Percentiles rank a stretch among this genome's conserved stretches.
These are phyloP conservation scores for Papilio demoleus DNA, from an alignment of 2,888 invertebrate genomes.

Conservation along the genomic window DNA sequence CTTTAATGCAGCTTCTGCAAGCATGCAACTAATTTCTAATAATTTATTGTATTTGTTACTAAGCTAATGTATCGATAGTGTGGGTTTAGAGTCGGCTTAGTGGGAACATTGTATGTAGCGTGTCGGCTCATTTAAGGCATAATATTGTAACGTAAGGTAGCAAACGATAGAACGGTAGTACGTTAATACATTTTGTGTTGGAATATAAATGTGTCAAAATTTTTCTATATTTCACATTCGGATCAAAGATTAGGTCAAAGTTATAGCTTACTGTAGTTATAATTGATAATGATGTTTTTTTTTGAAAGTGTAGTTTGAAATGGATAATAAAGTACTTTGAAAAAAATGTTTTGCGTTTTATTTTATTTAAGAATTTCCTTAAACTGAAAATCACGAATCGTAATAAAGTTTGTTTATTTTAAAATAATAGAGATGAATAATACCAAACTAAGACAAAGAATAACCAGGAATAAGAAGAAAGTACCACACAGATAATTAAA, in stretches of 20 bases:
- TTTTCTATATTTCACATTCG: slow-evolving; percentile 67
- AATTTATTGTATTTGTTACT: slow-evolving; percentile 63
- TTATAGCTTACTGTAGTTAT: slow-evolving; percentile 82
- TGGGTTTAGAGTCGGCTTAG: slow-evolving; percentile 12
- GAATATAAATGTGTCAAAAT: slow-evolving; percentile 79
- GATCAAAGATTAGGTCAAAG: slow-evolving; percentile 74
- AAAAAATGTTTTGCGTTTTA: slow-evolving; percentile 47
- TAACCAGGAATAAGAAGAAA: no score
- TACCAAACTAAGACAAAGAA: no score
- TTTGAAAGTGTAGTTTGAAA: slow-evolving; percentile 83
- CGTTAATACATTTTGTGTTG: slow-evolving; percentile 61
- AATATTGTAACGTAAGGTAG: slow-evolving; percentile 56
- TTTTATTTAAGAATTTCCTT: neutral
- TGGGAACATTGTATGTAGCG: slow-evolving; percentile 8
- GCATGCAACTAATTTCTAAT: slow-evolving; percentile 74
- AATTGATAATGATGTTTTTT: slow-evolving; percentile 76
- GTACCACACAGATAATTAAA: no score
- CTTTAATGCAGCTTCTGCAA: slow-evolving; percentile 78
- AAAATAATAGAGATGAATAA: no score
- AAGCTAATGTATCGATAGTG: slow-evolving; percentile 45
- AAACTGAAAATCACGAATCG: no score
- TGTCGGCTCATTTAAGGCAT: slow-evolving; percentile 41
- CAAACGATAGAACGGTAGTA: slow-evolving; percentile 70
- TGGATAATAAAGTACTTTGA: slow-evolving; percentile 78
- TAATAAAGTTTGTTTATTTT: no score